phyloP scores from a whole-genome alignment of 37 sponge, comb jelly and placozoan genomes.

The Chondrilla cf. caribensis region DNA sequence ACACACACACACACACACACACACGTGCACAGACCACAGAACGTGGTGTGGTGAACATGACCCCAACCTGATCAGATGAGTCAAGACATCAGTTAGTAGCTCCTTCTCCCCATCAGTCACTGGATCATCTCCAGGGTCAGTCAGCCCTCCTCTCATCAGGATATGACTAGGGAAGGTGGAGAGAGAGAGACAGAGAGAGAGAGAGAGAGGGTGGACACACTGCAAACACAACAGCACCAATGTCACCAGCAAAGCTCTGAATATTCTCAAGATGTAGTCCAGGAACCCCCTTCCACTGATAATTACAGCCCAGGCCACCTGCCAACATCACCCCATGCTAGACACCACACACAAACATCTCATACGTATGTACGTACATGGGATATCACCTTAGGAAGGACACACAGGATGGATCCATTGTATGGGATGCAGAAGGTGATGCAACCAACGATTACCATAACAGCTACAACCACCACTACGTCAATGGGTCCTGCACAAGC shows the following conservation, averaged over 20 bases:
- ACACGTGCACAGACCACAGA: no score
- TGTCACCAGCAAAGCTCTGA: background rate
- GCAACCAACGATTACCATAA: no score
- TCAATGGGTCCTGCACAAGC: background rate
- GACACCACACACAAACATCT: conserved; percentile 5
- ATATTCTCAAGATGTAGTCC: no score
- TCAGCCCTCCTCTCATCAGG: background rate
- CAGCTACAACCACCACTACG: background rate
- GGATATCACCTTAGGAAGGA: background rate
- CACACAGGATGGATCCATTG: no score
- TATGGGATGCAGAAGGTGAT: no score
- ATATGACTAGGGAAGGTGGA: background rate
- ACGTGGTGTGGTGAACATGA: no score
- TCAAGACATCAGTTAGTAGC: conserved; percentile 15
- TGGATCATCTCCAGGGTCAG: background rate
- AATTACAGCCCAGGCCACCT: no score
- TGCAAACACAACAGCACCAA: background rate
- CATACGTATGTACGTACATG: background rate
- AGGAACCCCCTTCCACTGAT: no score
- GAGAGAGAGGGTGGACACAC: background rate
- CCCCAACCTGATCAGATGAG: conserved; percentile 56
- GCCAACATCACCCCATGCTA: no score
- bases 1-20: no score
- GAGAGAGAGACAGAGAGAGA: background rate
- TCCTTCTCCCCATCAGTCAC: conserved; percentile 38